Base-by-base conservation (phyloP, 30 jellyfish, hydroid and myxozoan species). In the Turritopsis rubra region DNA sequence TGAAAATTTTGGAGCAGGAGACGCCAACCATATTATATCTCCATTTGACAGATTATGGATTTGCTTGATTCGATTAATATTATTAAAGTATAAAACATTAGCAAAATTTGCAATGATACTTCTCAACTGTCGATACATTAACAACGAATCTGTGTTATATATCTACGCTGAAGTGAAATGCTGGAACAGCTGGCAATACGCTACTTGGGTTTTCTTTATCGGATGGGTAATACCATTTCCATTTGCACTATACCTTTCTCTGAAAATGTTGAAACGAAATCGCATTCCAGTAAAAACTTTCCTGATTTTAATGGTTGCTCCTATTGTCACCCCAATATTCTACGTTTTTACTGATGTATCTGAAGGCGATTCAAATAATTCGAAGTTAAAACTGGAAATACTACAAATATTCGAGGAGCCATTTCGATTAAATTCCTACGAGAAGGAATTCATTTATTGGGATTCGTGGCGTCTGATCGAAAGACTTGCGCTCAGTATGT, bases 331-430 rank as follows among this genome's bases (percentile, higher is more conserved):
- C 16, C 77, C 77, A 1, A 7, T 68, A 9, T 68, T 7, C 77
- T 68, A 68, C 0, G 8, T 0, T 9, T n/a, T 1, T 68, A 19
- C 23, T n/a, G 16, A 68, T 0, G 19, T 8, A 7, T 17, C 8
- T 8, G 9, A 9, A 7, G 9, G 16, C 9, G 77, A 68, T 9
- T 7, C 9, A 9, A 68, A 19, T 68, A 0, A 16, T 8, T 7
- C 4, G 77, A 27, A 68, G 9, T n/a, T n/a, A 23, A 27, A n/a
- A n/a, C 77, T 7, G 16, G 77, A 23, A 68, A 23, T 68, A 68
- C 1, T 68, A 68, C 28, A 68, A 9, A n/a, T 68, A 27, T 68
- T 68, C 77, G 77, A 68, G 77, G 30, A 68, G 28, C 77, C 77
- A 8, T 68, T 68, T 68, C 77, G 77, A 8, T 0, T 1, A 0